A percentile compares a stretch with the other conserved stretches of the same genome.
These are phyloP conservation scores for Lepus europaeus DNA, from an alignment of 2,113 vertebrate genomes.

Conservation along the genomic window DNA sequence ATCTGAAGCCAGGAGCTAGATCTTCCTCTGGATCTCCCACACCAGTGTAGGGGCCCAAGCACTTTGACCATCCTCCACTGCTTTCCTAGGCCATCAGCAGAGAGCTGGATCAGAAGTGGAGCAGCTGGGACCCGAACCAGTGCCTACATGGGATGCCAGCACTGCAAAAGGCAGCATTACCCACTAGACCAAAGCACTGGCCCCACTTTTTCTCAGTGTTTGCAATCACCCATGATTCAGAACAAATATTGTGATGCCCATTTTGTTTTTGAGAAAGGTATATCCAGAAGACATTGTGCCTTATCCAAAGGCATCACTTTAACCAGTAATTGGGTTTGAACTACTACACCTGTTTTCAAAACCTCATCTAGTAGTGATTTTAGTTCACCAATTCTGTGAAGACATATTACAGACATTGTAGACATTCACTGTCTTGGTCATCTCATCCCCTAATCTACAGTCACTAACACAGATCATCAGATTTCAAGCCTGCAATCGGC, in stretches of 20 bases:
- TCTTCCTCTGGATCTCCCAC: no score
- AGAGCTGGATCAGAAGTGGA: no score
- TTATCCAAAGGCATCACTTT: not conserved
- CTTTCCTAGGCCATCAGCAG: no score
- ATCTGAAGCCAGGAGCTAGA: no score
- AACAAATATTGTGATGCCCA: not conserved
- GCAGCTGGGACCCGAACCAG: no score
- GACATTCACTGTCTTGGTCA: not conserved
- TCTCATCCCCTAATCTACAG: not conserved
- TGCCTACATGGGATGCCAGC: no score
- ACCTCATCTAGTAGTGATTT: not conserved
- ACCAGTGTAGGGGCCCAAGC: no score
- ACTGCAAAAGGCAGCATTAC: no score
- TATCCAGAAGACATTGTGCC: not conserved
- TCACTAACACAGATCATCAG: not conserved
- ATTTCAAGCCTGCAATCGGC: not conserved
- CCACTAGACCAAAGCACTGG: no score
- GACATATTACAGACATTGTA: not conserved
- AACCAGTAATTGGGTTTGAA: not conserved
- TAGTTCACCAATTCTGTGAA: not conserved
- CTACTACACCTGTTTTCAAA: not conserved
- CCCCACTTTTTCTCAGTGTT: slow-evolving; percentile 12
- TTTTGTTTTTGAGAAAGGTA: not conserved
- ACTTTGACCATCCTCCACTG: no score
- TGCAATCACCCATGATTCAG: not conserved